Percentiles rank a stretch among this genome's conserved stretches.
These are phyloP conservation scores for Acanthosepion pharaonis DNA, from an alignment of 2,888 invertebrate genomes.

Conservation along the genomic window DNA sequence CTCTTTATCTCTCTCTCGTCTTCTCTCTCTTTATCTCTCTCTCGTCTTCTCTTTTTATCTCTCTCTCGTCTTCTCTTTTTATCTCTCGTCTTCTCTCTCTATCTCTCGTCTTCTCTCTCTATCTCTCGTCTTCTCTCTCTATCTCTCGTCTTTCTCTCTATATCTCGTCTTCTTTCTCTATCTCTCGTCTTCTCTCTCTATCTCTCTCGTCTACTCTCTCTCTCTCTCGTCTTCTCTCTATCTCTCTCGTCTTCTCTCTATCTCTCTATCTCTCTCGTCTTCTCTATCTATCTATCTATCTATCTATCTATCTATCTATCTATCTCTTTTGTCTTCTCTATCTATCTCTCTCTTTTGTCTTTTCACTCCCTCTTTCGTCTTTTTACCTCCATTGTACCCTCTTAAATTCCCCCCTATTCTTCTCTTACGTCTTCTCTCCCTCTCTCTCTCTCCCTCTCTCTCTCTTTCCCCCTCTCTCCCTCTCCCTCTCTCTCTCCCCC, in stretches of 20 bases:
- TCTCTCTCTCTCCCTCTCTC: no score
- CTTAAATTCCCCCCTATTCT: not conserved
- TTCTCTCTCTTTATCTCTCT: no score
- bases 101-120: no score
- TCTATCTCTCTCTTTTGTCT: not conserved
- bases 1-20: no score
- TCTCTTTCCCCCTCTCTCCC: no score
- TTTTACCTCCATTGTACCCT: not conserved
- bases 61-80: not conserved
- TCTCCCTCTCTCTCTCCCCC: no score
- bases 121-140: no score
- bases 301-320: not conserved
- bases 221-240: not conserved
- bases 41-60: not conserved
- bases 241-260: not conserved
- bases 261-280: not conserved
- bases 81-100: not conserved
- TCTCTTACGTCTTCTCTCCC: not conserved
- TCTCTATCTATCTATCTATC: no score
- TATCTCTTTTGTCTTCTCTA: not conserved
- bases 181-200: not conserved
- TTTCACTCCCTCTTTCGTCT: not conserved
- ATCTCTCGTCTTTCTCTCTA: not conserved
- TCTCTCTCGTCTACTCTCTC: not conserved
- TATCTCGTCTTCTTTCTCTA: not conserved